These are phyloP conservation scores for Furcifer pardalis DNA, from an alignment of 2,797 vertebrate genomes.

Conservation along the genomic window DNA sequence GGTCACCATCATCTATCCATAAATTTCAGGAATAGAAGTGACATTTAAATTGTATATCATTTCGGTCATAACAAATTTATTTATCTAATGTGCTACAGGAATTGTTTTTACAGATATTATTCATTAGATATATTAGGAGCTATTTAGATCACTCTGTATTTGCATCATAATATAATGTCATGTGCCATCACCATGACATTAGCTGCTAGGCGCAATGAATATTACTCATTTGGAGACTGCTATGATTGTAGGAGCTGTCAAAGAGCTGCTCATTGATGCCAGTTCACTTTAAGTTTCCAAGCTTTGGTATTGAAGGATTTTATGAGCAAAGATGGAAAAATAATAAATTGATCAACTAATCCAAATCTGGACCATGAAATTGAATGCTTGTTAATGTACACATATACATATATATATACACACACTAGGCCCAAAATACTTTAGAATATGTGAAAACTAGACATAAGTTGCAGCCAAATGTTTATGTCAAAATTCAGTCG, in stretches of 20 bases:
- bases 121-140: slow-evolving; percentile 59
- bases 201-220: slow-evolving; percentile 40
- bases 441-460: too few relatives aligned
- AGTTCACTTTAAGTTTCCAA: not conserved
- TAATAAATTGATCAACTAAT: not conserved
- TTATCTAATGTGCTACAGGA: slow-evolving; percentile 58
- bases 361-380: slow-evolving; percentile 16
- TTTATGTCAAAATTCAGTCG: too few relatives aligned
- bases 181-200: slow-evolving; percentile 39
- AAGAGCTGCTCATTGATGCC: slow-evolving; percentile 11
- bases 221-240: slow-evolving; percentile 34
- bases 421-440: too few relatives aligned
- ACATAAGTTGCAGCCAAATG: too few relatives aligned
- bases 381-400: slow-evolving; percentile 24
- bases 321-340: not conserved
- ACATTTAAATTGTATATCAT: slow-evolving; percentile 78
- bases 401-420: too few relatives aligned
- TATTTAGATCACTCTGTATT: slow-evolving; percentile 64
- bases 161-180: slow-evolving; percentile 61
- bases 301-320: not conserved
- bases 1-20: slow-evolving; percentile 69
- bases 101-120: slow-evolving; percentile 72
- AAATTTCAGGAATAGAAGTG: slow-evolving; percentile 70
- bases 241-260: slow-evolving; percentile 33
- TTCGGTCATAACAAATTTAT: slow-evolving; percentile 71